phyloP scores from a whole-genome alignment of 2,888 invertebrate species.

The Spialia ferax region DNA sequence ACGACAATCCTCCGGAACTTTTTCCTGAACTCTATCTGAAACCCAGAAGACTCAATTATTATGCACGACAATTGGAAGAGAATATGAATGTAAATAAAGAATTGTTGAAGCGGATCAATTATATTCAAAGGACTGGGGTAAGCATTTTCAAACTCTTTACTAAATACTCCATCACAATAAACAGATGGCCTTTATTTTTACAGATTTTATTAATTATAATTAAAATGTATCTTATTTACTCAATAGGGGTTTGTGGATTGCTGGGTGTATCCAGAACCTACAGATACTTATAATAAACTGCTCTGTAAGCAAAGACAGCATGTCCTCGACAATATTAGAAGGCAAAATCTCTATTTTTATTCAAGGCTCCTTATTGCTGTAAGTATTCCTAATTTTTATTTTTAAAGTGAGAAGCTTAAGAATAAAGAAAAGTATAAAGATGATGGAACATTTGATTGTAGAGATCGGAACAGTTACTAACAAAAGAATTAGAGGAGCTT shows the following conservation, averaged over 20 bases:
- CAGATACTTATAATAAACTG: constrained; percentile 64
- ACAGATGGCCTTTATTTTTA: too few species aligned
- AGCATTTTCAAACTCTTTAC: constrained; percentile 24
- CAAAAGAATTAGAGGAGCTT: constrained; percentile 68
- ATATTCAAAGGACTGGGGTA: constrained; percentile 87
- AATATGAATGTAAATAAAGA: constrained; percentile 86
- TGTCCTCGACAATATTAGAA: constrained; percentile 60
- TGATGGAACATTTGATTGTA: constrained; percentile 49
- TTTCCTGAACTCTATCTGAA: constrained; percentile 84
- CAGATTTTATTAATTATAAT: too few species aligned
- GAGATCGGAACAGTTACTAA: constrained; percentile 77
- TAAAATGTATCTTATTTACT: neutral
- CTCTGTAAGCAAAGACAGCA: constrained; percentile 71
- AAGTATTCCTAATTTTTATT: constrained; percentile 45
- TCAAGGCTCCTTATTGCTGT: constrained; percentile 71
- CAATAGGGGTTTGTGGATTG: constrained; percentile 78
- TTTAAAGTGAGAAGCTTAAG: neutral
- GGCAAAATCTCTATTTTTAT: constrained; percentile 69
- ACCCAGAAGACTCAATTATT: constrained; percentile 79
- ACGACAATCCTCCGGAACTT: constrained; percentile 84
- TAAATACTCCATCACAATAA: neutral
- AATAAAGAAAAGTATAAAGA: too few species aligned
- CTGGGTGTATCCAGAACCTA: constrained; percentile 64
- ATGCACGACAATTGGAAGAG: constrained; percentile 71
- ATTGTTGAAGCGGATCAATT: constrained; percentile 86